Percentiles rank a stretch among this genome's conserved stretches.
Evolutionary conservation across 2,113 vertebrate species (phyloP).

Genomic region (Ramphastos sulfuratus): DNA sequence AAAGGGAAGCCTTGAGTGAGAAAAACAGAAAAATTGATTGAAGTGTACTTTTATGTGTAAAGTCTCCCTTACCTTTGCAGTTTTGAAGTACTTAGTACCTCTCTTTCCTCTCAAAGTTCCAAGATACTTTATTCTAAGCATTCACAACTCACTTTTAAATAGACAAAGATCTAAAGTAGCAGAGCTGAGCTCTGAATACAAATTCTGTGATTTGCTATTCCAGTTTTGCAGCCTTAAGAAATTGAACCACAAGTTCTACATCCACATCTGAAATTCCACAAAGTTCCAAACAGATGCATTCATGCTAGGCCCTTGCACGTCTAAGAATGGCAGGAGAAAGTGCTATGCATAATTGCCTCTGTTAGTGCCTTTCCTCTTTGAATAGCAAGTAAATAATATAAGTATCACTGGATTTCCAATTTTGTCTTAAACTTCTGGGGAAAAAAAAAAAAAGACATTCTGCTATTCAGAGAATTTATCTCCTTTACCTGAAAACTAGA

Average conservation of each 20-base stretch:
- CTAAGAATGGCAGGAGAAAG: neutral
- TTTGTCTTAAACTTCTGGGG: neutral
- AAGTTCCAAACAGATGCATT: neutral
- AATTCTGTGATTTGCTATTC: conserved; percentile 16
- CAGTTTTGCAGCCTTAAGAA: neutral
- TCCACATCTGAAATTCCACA: conserved; percentile 10
- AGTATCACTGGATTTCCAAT: neutral
- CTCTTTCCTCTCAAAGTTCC: neutral
- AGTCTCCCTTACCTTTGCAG: neutral
- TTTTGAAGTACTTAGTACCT: neutral
- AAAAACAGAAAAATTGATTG: conserved; percentile 40
- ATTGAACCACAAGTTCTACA: neutral
- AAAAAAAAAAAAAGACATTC: neutral
- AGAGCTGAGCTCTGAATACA: conserved; percentile 2
- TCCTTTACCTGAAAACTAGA: neutral
- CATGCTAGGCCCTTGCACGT: neutral
- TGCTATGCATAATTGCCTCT: neutral
- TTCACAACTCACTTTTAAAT: conserved; percentile 41
- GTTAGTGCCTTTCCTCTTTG: neutral
- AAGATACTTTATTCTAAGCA: neutral
- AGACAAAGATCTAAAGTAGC: conserved; percentile 3
- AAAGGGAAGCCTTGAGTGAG: neutral
- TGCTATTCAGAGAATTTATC: neutral
- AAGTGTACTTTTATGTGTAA: conserved; percentile 11
- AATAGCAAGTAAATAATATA: conserved; percentile 9